A percentile compares a stretch with the other conserved stretches of the same genome.
Conservation (phyloP, 2,888 invertebrate genomes). For the Xylota segnis region DNA sequence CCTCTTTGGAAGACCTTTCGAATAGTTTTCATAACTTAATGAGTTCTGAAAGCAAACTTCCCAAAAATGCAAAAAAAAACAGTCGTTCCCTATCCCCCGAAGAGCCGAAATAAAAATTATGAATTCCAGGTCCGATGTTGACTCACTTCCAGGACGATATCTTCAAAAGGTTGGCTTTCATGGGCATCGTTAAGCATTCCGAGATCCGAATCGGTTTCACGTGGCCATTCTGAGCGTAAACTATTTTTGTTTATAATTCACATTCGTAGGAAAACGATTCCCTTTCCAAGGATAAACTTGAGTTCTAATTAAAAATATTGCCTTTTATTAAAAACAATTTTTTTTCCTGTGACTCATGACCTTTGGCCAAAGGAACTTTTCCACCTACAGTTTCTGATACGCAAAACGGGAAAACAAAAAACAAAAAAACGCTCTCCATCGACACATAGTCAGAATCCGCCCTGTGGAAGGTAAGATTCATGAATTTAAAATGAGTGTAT, state of each 20-base stretch:
- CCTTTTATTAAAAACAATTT: neutral
- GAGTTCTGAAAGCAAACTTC: no score
- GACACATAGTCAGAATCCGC: neutral
- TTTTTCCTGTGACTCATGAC: neutral
- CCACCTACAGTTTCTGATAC: neutral
- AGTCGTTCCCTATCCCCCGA: neutral
- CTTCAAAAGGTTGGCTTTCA: neutral
- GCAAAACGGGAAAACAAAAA: neutral
- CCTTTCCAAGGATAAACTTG: neutral
- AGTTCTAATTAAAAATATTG: neutral
- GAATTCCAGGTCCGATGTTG: no score
- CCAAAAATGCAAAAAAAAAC: no score
- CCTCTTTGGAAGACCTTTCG: no score
- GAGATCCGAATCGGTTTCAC: neutral
- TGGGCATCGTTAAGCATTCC: slow-evolving; percentile 4
- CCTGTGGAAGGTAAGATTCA: neutral
- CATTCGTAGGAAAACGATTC: neutral
- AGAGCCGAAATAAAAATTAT: neutral
- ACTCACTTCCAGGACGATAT: neutral
- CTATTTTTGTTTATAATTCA: neutral
- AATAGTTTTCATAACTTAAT: no score
- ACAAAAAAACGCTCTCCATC: neutral
- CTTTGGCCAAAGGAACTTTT: neutral
- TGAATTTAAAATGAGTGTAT: slow-evolving; percentile 10
- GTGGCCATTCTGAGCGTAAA: neutral